Base-by-base conservation (phyloP, 2,113 vertebrate genomes). In the Talpa occidentalis region DNA sequence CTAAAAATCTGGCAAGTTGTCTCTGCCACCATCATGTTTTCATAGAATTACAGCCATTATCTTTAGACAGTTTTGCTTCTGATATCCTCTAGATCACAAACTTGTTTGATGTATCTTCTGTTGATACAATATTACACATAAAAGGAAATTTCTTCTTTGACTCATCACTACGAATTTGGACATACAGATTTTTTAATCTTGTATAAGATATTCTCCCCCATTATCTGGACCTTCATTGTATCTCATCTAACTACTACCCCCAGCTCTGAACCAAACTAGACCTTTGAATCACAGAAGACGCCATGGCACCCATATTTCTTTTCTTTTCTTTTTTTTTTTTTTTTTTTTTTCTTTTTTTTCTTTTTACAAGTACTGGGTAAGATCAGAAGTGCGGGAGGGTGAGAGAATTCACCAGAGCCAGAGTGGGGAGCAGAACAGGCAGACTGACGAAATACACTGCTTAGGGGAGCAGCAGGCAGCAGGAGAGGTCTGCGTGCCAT, bases 131-230 rank as follows among this genome's bases (percentile, higher is more conserved):
- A 12, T 54, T 67, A 32, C 81, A 73, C 47, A 37, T 49, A 44
- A 90, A 91, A 28, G 49, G 44, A 56, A 35, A 54, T 47, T 72
- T 2, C 66, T 60, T 47, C 22, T 3, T 30, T 78, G 35, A 67
- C 10, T 54, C 10, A 40, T 76, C 22, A 54, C 30, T 28, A 14
- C 26, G 60, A 56, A 4, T 60, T n/a, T 67, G 49, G 11, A 60
- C 28, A 77, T 52, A 28, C 72, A 77, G 52, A 92, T 88, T 89
- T 89, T 28, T 72, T 94, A 74, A 15, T 91, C 30, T 84, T 70
- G 47, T 10, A 30, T 67, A 4, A 54, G 49, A 22, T 1, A 16
- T 28, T 10, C 26, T 17, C 35, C 28, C 30, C 11, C 3, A 1
- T 60, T 59, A 26, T 80, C 67, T 54, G 26, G 14, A 49, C 6